Conservation (phyloP, 2,113 vertebrate species). For the Nothoprocta pentlandii region DNA sequence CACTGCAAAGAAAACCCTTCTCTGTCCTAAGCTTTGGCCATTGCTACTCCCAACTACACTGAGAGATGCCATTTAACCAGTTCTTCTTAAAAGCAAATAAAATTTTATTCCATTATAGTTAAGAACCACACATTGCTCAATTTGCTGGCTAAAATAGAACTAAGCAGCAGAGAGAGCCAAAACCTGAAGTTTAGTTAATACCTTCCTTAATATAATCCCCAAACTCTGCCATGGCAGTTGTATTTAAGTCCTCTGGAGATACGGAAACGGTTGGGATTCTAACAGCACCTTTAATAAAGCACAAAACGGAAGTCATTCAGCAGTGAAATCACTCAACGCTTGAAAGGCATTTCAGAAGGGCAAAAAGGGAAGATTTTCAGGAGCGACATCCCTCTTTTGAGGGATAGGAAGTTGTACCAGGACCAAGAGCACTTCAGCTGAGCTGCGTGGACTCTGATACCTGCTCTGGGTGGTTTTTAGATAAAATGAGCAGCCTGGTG, state of each 20-base stretch:
- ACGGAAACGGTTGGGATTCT: conserved; percentile 89
- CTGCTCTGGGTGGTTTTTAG: background rate
- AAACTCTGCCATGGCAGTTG: conserved; percentile 88
- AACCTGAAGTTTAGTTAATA: conserved; percentile 51
- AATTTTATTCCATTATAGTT: background rate
- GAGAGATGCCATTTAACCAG: fast-evolving
- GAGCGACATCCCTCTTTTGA: background rate
- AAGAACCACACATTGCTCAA: background rate
- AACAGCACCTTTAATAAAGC: conserved; percentile 82
- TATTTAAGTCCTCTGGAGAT: conserved; percentile 78
- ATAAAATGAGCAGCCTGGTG: too few species aligned
- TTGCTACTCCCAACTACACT: background rate
- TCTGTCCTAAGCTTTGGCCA: background rate
- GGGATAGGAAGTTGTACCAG: background rate
- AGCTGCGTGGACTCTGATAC: background rate
- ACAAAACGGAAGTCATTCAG: background rate
- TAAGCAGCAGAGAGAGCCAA: background rate
- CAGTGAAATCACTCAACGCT: background rate
- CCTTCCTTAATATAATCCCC: conserved; percentile 83
- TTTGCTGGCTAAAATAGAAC: background rate
- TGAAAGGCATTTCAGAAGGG: background rate
- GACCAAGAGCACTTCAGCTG: background rate
- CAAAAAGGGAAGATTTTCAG: background rate
- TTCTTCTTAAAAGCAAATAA: background rate
- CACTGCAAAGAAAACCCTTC: background rate